Evolutionary conservation across 1,140 invertebrate genomes (phyloP).

Genomic region (Marisa cornuarietis): DNA sequence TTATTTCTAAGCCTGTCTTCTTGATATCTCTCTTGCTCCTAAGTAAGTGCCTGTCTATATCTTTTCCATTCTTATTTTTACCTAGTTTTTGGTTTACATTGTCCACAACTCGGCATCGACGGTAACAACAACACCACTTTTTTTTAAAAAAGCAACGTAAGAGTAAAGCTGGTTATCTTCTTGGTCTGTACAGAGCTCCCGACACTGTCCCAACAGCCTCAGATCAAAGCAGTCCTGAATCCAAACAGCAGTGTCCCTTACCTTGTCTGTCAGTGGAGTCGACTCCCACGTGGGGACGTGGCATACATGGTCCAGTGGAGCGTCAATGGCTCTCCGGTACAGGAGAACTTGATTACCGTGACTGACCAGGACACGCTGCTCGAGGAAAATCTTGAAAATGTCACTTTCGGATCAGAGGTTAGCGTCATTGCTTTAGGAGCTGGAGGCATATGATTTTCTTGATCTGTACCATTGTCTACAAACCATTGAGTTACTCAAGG

Average conservation of each 20-base stretch:
- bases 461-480: no score
- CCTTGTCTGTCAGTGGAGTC: slow-evolving; percentile 38
- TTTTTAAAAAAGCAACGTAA: neutral
- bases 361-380: slow-evolving; percentile 5
- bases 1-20: neutral
- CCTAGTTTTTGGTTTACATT: neutral
- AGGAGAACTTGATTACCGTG: neutral
- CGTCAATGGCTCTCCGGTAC: neutral
- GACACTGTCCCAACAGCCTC: slow-evolving; percentile 30
- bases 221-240: slow-evolving; percentile 26
- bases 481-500: neutral
- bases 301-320: slow-evolving; percentile 24
- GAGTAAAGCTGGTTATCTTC: neutral
- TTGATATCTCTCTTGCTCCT: neutral
- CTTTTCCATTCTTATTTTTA: neutral
- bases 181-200: slow-evolving; percentile 36
- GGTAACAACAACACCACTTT: neutral
- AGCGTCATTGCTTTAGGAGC: neutral
- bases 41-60: neutral
- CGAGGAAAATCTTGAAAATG: slow-evolving; percentile 13
- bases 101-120: neutral
- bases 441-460: no score
- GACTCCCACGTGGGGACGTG: slow-evolving; percentile 32
- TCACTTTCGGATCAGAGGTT: slow-evolving; percentile 30
- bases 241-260: slow-evolving; percentile 16